Base-by-base conservation (phyloP, 2,113 vertebrate genomes). In the Proterorhinus semilunaris region DNA sequence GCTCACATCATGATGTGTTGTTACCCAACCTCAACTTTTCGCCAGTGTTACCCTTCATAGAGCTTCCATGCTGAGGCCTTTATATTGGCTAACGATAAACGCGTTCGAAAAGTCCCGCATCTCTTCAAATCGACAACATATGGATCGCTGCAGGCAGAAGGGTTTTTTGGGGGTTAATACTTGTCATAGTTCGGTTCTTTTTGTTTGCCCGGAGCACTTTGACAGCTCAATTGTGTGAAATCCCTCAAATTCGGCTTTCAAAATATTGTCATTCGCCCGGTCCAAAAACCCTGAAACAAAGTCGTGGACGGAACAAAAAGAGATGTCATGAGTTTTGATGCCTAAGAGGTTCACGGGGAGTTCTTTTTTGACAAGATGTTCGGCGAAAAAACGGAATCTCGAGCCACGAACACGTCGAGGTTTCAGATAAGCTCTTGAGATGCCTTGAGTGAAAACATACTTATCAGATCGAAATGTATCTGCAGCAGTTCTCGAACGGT, bases 41-140 rank as follows among this genome's bases (percentile, higher is more conserved):
- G 67, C 27, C 42, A 71, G 53, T 36, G 4, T 45, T 36, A 58
- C 42, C 64, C 80, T 36, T 36, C 53, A 12, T 53, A 68, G 43
- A 44, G 51, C 64, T 21, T 43, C 16, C 58, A 68, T 74, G 66
- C 65, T 8, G 55, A 55, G 11, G 61, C 67, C 21, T 74, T 69
- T 78, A 21, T 64, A 79, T 83, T 72, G 51, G 80, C 80, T 80
- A 67, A 79, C 80, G 71, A 71, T 85, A 84, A 84, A 74, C 65
- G 47, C 75, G 66, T 79, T 78, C 77, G 69, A 73, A 69, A 85
- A 76, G 74, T 66, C 17, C 2, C 11, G 66, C 58, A 61, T 44
- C 42, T 16, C 58, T 9, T 45, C 42, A 61, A 61, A 61, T 61
- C 36, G 16, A 43, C 15, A 61, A 44, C 58, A 61, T n/a, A 16